Evolutionary conservation across 2,888 invertebrate species (phyloP).

Genomic region (Smittia sp.): DNA sequence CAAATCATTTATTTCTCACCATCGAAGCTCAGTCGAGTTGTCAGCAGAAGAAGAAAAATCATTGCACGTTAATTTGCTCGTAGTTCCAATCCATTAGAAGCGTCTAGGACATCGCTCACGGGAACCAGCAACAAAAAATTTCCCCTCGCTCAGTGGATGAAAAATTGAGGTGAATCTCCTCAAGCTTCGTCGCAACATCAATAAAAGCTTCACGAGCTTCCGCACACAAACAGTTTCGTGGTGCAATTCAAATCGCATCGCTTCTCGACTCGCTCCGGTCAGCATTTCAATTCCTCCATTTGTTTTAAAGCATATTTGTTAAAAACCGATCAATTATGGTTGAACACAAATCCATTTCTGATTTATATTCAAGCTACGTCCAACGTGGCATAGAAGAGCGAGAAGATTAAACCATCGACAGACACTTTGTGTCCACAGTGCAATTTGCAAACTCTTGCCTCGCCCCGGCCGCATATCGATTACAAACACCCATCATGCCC

Average conservation of each 20-base stretch:
- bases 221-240: not conserved
- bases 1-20: too few species aligned
- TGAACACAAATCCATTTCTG: slow-evolving; percentile 31
- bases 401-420: not conserved
- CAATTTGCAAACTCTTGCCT: not conserved
- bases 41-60: not conserved
- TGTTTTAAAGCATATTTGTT: not conserved
- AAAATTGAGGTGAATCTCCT: not conserved
- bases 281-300: slow-evolving; percentile 19
- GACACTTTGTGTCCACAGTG: not conserved
- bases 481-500: not conserved
- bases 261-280: not conserved
- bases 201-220: not conserved
- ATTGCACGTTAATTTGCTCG: not conserved
- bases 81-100: slow-evolving; percentile 15
- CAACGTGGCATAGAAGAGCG: not conserved
- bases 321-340: slow-evolving; percentile 36
- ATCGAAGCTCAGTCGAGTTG: not conserved
- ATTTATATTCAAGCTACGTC: slow-evolving; percentile 4
- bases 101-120: not conserved
- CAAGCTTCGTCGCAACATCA: not conserved
- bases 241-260: slow-evolving; percentile 2
- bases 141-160: not conserved
- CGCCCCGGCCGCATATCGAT: not conserved
- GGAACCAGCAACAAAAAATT: not conserved